These are phyloP conservation scores for Marmota flaviventris DNA, from an alignment of 2,113 vertebrate species.

Conservation along the genomic window DNA sequence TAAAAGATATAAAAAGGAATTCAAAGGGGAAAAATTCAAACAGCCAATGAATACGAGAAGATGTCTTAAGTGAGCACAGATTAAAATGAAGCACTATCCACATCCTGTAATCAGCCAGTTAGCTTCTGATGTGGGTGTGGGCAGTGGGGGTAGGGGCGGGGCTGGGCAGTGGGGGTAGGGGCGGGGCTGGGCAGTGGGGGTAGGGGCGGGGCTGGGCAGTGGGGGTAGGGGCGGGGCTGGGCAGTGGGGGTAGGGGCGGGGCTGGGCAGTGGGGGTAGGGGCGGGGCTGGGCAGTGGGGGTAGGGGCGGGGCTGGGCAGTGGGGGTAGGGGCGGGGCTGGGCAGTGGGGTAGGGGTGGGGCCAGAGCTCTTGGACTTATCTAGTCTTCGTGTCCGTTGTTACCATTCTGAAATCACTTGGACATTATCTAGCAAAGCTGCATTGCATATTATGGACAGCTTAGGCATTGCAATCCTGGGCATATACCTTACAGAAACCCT, in stretches of 20 bases:
- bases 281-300: too few species aligned
- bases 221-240: fast-evolving
- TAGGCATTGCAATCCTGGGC: too few species aligned
- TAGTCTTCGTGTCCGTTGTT: neutral
- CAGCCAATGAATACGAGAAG: too few species aligned
- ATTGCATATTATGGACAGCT: neutral
- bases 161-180: too few species aligned
- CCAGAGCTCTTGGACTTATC: neutral
- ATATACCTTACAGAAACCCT: neutral
- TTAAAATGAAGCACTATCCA: too few species aligned
- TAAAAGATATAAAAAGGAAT: neutral
- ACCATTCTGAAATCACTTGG: neutral
- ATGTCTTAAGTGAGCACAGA: neutral
- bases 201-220: fast-evolving
- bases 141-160: fast-evolving
- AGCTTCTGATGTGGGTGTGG: neutral
- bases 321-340: fast-evolving
- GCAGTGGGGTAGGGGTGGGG: too few species aligned
- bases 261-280: too few species aligned
- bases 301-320: fast-evolving
- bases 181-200: too few species aligned
- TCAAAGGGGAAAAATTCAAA: neutral
- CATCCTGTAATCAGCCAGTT: neutral
- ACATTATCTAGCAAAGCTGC: neutral
- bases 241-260: too few species aligned